Base-by-base conservation (phyloP, 2,888 invertebrate species). In the Drosophila longiperda region DNA sequence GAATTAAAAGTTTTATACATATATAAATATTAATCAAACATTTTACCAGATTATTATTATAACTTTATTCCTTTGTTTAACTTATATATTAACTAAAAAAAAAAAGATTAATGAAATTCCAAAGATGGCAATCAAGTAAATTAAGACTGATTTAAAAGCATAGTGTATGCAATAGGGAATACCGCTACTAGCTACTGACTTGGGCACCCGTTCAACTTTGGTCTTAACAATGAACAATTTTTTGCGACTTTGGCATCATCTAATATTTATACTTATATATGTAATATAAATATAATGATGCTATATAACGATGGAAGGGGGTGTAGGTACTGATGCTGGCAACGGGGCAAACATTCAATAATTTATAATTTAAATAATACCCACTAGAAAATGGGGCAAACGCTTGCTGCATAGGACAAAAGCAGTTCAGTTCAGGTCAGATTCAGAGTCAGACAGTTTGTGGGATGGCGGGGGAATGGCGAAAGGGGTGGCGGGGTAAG, bases 351-450 rank as follows among this genome's bases (percentile, higher is more conserved):
- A 90, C 87, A 88, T 90, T 87, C 86, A 90, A 87, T 87, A 87
- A 87, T 87, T 87, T 90, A 87, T 87, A 90, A 87, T 87, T 87
- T 87, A 90, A 87, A 86, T 86, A 86, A 90, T 86, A 86, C 87
- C 89, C 86, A 89, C 89, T 84, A 85, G 71, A 78, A 82, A 83
- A 66, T 65, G 67, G 68, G 57, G 36, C 36, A 26, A 38, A 38
- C 38, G 55, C 55, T n/a, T 5, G 36, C 55, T 26, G 64, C 80
- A 75, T 32, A 55, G 66, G 67, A 64, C 77, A 72, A 77, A 59
- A 66, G 65, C 79, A 60, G 50, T 53, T 66, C 60, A 65, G 42
- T 53, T 55, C 48, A 45, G 67, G 11, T 42, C 57, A 29, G 40
- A 20, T n/a, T 38, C 69, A 40, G 36, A 68, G 66, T 38, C 69